Base-by-base conservation (phyloP, 2,797 vertebrate species). In the Cichlasoma orientale region DNA sequence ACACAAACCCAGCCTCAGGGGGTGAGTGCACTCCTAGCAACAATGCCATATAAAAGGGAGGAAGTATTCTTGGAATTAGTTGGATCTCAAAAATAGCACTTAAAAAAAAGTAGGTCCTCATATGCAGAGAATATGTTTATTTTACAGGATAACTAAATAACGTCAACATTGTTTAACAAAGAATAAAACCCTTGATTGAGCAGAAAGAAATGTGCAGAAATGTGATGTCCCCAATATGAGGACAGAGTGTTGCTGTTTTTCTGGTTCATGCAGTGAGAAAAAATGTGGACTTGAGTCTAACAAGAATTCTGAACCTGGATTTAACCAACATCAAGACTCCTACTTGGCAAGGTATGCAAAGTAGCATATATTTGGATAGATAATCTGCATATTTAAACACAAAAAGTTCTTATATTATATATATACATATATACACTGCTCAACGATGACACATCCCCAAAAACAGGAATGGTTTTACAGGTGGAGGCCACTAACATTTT, bases 181-280 rank as follows among this genome's bases (percentile, higher is more conserved):
- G 19, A n/a, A 52, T 52, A n/a, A n/a, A 10, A 52, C 7, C 10
- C 50, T 21, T 53, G 9, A 52, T 4, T 53, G 50, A 0, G 8
- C 59, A 16, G 16, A 61, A 41, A 3, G 33, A 9, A 3, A 61
- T 9, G 33, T 41, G n/a, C 33, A 61, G 0, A 41, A 63, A 63
- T 63, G 1, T 0, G 0, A 25, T 63, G 36, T 63, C 23, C 36
- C 21, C 31, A 41, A 18, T 41, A 63, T 23, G n/a, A 61, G 36
- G 16, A 63, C 21, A 61, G n/a, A 16, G 13, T 1, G 0, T 59
- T 0, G n/a, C n/a, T n/a, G 0, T 11, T 44, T 27, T 16, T 47
- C 5, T 27, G 44, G 16, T 4, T 66, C 38, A 47, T 1, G 23
- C 18, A 27, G 23, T 66, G 38, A 47, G 18, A 4, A 27, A 11